A percentile compares a stretch with the other conserved stretches of the same genome.
Conservation (phyloP, 2,113 vertebrate genomes). For the Carassius carassius region DNA sequence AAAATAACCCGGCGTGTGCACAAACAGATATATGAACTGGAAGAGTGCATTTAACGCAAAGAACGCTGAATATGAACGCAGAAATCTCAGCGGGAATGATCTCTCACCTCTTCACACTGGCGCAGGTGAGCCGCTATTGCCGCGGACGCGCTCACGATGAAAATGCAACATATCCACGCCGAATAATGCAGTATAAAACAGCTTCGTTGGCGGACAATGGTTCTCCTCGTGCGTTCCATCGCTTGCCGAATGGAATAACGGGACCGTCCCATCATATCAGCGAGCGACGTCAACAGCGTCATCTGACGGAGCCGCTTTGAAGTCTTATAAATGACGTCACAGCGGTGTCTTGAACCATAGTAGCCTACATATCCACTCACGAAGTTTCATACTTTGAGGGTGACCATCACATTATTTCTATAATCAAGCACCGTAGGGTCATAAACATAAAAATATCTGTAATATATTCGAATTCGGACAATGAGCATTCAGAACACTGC, state of each 20-base stretch:
- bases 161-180: conserved; percentile 14
- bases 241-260: background rate
- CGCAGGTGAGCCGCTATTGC: background rate
- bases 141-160: conserved; percentile 3
- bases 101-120: conserved; percentile 50
- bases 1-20: background rate
- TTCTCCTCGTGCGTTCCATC: conserved; percentile 39
- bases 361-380: too few relatives aligned
- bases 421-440: background rate
- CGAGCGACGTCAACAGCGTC: conserved; percentile 3
- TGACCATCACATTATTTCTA: background rate
- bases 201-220: background rate
- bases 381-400: background rate
- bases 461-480: background rate
- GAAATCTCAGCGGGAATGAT: background rate
- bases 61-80: background rate
- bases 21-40: background rate
- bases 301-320: background rate
- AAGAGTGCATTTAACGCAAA: background rate
- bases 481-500: background rate
- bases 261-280: conserved; percentile 14
- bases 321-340: conserved; percentile 6
- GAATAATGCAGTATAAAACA: background rate
- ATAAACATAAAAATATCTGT: background rate
- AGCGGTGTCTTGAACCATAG: background rate